These are phyloP conservation scores for Melanotaenia maccullochi DNA, from an alignment of 2,797 vertebrate species.

Conservation along the genomic window DNA sequence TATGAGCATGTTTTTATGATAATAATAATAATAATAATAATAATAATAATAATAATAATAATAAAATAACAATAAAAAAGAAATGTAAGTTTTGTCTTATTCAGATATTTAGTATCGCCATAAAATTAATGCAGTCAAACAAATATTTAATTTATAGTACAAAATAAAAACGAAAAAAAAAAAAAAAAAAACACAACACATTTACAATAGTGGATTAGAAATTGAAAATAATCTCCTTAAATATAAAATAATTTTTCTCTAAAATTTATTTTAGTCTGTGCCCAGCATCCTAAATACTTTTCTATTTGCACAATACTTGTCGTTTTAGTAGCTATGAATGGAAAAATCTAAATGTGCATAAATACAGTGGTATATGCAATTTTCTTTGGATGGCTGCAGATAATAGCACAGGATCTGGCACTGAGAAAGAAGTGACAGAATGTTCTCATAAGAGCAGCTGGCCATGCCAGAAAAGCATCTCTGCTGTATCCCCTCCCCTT, in stretches of 20 bases:
- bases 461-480: conserved; percentile 58
- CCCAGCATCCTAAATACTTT: neutral
- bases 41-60: too few relatives aligned
- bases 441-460: conserved; percentile 73
- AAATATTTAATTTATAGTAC: neutral
- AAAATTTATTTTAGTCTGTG: neutral
- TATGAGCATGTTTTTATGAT: neutral
- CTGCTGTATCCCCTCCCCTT: conserved; percentile 43
- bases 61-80: too few relatives aligned
- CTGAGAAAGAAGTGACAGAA: conserved; percentile 64
- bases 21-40: too few relatives aligned
- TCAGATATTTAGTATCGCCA: neutral
- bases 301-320: neutral
- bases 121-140: neutral
- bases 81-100: too few relatives aligned
- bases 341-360: neutral
- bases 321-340: neutral
- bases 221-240: neutral
- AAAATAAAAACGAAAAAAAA: neutral
- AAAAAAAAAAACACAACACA: neutral
- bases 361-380: neutral
- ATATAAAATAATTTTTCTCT: neutral
- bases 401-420: conserved; percentile 64
- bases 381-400: conserved; percentile 34
- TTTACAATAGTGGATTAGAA: neutral